Base-by-base conservation (phyloP, 2,113 vertebrate genomes). In the Hippocampus zosterae region DNA sequence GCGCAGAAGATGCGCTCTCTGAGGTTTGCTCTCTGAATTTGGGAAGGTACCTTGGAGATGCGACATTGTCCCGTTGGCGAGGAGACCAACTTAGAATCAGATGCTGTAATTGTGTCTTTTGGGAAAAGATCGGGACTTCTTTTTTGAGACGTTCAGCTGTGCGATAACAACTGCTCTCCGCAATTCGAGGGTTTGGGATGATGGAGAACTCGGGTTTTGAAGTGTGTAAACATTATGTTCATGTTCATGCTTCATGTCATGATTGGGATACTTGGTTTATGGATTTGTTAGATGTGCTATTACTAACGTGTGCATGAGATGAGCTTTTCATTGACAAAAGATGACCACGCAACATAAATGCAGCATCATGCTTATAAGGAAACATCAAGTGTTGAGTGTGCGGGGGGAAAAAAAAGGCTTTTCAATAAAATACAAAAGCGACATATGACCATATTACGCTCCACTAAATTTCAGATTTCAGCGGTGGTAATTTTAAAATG, bases 71-170 rank as follows among this genome's bases (percentile, higher is more conserved):
- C 50, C 0, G 56, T 60, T 19, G 16, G 55, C 50, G 48, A 25
- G 59, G 65, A 57, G 59, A 71, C 71, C 69, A 72, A 75, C 15
- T 40, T 44, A 67, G 50, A 56, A 48, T 42, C 19, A 6, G 63
- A 70, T 70, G 77, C 77, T 85, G 82, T 69, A 69, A 86, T 85
- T 69, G 76, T 68, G 76, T 78, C 64, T 65, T 15, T 12, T 62
- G 70, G 78, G 67, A 73, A 37, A 84, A 71, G 53, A 55, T 8
- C 25, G 16, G 42, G 56, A 65, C 29, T 21, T n/a, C 53, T 40
- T 37, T 37, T 21, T 59, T 66, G 8, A 42, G 40, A 12, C 64
- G 27, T 69, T 76, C 67, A 62, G 48, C 19, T 27, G 33, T 72
- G 37, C 62, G 42, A 50, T 40, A 48, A 42, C 52, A 48, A 42